phyloP scores from a whole-genome alignment of 1,140 invertebrate genomes.

The Megalonaias nervosa region DNA sequence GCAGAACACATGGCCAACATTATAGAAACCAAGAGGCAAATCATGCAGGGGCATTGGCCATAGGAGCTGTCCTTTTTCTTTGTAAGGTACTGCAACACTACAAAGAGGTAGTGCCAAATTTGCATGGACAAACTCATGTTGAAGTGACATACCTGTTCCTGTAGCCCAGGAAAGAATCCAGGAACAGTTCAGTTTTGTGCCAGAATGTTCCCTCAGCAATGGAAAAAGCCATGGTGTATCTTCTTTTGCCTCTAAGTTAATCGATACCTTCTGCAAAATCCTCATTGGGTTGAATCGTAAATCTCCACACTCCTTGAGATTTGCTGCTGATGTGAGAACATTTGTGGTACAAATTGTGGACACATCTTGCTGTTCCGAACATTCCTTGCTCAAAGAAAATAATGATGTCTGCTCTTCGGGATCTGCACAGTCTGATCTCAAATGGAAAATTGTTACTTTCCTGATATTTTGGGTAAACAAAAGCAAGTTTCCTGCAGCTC shows the following conservation, averaged over 20 bases:
- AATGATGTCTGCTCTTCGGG: background rate
- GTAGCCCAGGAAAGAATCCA: slow-evolving; percentile 16
- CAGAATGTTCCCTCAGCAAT: too few species aligned
- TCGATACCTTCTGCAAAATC: too few species aligned
- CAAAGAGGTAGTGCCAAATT: slow-evolving; percentile 13
- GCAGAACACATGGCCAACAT: slow-evolving; percentile 45
- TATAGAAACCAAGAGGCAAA: slow-evolving; percentile 3
- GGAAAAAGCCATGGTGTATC: too few species aligned
- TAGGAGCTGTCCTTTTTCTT: background rate
- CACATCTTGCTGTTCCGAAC: too few species aligned
- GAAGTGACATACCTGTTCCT: slow-evolving; percentile 6
- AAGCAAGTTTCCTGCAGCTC: slow-evolving; percentile 41
- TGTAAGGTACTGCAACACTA: slow-evolving; percentile 14
- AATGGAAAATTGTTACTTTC: slow-evolving; percentile 44
- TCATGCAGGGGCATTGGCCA: background rate
- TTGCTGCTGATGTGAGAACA: too few species aligned
- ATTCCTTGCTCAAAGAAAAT: too few species aligned
- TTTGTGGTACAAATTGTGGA: too few species aligned
- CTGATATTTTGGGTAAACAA: slow-evolving; percentile 56
- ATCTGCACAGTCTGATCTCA: slow-evolving; percentile 19
- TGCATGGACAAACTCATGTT: background rate
- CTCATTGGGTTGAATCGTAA: too few species aligned
- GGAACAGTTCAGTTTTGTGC: too few species aligned
- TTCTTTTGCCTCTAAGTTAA: too few species aligned
- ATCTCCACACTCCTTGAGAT: too few species aligned